Conservation (phyloP, 2,888 invertebrate species). For the Trypoxylon attenuatum region DNA sequence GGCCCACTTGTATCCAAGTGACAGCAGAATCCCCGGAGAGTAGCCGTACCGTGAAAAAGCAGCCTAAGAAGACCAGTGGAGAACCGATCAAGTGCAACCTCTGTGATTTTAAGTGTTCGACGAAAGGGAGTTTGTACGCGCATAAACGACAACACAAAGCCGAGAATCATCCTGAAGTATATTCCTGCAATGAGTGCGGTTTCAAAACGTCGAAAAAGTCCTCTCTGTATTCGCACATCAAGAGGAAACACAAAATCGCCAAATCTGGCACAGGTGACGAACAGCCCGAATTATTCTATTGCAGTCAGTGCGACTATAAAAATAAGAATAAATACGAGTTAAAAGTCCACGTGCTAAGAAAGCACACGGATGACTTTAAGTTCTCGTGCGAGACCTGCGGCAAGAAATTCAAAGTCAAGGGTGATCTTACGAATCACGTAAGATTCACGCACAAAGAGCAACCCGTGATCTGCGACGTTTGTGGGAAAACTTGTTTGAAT, state of each 20-base stretch:
- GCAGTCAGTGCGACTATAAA: conserved; percentile 58
- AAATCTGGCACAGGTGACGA: conserved; percentile 30
- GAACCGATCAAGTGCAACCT: conserved; percentile 59
- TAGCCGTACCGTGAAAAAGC: conserved; percentile 46
- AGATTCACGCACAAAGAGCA: conserved; percentile 65
- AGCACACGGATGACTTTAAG: conserved; percentile 62
- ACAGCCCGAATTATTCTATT: conserved; percentile 46
- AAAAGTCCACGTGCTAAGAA: conserved; percentile 64
- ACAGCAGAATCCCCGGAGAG: conserved; percentile 40
- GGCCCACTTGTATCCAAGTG: conserved; percentile 49
- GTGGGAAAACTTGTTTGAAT: conserved; percentile 69
- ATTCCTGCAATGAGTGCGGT: conserved; percentile 66
- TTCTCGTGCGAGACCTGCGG: conserved; percentile 63
- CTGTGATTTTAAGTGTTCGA: conserved; percentile 66
- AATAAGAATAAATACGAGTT: conserved; percentile 64
- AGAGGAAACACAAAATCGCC: conserved; percentile 61
- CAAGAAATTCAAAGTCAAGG: conserved; percentile 67
- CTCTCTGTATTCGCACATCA: conserved; percentile 67
- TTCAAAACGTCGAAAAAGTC: conserved; percentile 66
- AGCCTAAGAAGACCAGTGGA: conserved; percentile 27
- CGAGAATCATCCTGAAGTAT: conserved; percentile 44
- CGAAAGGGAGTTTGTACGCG: conserved; percentile 64
- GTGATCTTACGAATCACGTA: conserved; percentile 66
- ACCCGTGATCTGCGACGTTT: conserved; percentile 67
- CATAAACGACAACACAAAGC: conserved; percentile 62